phyloP scores from a whole-genome alignment of 2,797 vertebrate genomes.

The Parauchenoglanis ngamensis region DNA sequence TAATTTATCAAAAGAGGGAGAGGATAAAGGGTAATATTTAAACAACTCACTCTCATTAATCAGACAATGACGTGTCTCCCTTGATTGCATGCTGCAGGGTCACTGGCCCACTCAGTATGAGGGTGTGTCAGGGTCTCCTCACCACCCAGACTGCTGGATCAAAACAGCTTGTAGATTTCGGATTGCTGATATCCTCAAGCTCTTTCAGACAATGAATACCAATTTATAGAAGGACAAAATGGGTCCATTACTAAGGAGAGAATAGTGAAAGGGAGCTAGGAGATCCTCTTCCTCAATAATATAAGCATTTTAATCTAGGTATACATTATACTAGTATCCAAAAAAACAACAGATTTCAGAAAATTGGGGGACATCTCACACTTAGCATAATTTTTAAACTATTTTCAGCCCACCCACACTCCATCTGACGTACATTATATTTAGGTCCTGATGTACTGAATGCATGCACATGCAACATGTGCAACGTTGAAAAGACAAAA shows the following conservation, averaged over 20 bases:
- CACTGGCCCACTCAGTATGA: constrained; percentile 17
- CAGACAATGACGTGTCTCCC: constrained; percentile 43
- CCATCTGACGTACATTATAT: constrained; percentile 15
- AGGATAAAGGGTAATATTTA: constrained; percentile 52
- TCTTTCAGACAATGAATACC: constrained; percentile 45
- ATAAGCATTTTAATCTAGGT: background rate
- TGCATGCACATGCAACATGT: constrained; percentile 2
- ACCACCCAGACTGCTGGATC: constrained; percentile 27
- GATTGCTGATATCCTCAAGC: constrained; percentile 35
- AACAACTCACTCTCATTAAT: constrained; percentile 60
- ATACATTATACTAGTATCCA: background rate
- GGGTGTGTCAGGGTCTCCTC: constrained; percentile 39
- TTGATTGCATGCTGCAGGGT: constrained; percentile 43
- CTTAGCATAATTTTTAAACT: background rate
- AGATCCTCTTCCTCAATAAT: background rate
- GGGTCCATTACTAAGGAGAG: constrained; percentile 34
- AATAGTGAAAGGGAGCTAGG: constrained; percentile 8
- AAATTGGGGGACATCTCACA: background rate
- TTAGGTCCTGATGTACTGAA: background rate
- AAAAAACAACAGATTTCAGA: background rate
- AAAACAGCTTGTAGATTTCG: constrained; percentile 50
- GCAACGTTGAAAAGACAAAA: background rate
- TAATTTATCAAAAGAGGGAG: constrained; percentile 51
- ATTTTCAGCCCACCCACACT: constrained; percentile 13
- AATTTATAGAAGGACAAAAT: constrained; percentile 42